These are phyloP conservation scores for Dolichotis patagonum DNA, from an alignment of 2,113 vertebrate species.

Conservation along the genomic window DNA sequence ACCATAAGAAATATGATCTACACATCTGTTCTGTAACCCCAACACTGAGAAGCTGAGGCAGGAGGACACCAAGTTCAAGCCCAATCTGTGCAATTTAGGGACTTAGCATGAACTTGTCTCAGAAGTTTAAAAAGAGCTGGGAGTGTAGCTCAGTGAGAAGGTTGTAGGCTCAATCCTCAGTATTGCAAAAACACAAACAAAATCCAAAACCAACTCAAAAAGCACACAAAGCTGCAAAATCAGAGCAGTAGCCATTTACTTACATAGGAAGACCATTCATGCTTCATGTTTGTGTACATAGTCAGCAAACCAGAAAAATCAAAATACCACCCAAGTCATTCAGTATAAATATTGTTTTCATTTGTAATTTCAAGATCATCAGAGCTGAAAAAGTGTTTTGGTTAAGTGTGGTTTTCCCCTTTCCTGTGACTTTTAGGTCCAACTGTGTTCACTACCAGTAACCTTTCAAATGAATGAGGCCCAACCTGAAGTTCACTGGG, in stretches of 20 bases:
- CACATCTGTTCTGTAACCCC: neutral
- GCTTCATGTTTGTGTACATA: constrained; percentile 6
- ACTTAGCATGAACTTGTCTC: neutral
- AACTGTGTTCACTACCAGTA: neutral
- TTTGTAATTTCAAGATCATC: constrained; percentile 53
- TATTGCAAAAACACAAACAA: neutral
- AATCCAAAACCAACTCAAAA: neutral
- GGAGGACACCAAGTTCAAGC: neutral
- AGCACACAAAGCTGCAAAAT: neutral
- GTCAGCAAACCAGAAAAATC: constrained; percentile 46
- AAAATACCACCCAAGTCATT: constrained; percentile 15
- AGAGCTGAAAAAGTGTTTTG: constrained; percentile 10
- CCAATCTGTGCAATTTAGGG: neutral
- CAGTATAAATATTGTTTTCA: constrained; percentile 38
- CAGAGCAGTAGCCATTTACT: neutral
- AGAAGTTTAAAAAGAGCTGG: neutral
- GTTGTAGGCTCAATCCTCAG: neutral
- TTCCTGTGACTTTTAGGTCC: constrained; percentile 33
- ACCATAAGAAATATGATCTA: neutral
- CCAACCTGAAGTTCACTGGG: neutral
- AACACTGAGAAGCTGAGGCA: neutral
- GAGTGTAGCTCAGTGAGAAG: neutral
- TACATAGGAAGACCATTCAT: neutral
- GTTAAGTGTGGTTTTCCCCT: neutral
- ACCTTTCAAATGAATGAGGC: constrained; percentile 4